Evolutionary conservation across 2,797 vertebrate species (phyloP).

Genomic region (Chrysocyon brachyurus): DNA sequence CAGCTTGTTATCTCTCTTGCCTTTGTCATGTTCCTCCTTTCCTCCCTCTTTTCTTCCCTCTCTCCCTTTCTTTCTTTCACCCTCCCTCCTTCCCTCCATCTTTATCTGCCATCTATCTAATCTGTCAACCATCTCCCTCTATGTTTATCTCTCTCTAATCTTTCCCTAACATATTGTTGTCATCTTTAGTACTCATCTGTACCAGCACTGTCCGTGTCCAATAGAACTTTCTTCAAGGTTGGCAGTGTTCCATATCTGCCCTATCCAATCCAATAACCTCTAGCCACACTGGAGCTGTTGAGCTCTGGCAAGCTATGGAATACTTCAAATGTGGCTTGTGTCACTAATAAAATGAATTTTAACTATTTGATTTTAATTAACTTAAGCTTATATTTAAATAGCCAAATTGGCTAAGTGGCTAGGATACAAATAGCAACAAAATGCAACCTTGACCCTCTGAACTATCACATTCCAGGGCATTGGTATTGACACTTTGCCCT

Average conservation of each 20-base stretch:
- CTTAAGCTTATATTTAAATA: conserved; percentile 1
- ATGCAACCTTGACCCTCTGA: background rate
- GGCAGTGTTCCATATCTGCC: accelerated
- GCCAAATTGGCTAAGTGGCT: background rate
- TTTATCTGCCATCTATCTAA: background rate
- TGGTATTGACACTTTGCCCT: background rate
- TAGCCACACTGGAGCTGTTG: background rate
- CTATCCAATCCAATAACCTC: background rate
- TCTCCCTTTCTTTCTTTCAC: background rate
- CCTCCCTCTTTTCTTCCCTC: too few species aligned
- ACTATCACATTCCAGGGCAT: background rate
- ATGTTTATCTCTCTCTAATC: background rate
- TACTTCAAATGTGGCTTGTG: background rate
- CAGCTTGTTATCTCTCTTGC: background rate
- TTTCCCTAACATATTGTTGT: background rate
- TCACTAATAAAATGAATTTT: background rate
- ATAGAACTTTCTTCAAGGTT: background rate
- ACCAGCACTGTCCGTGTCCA: background rate
- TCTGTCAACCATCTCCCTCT: background rate
- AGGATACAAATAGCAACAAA: background rate
- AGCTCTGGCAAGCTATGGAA: background rate
- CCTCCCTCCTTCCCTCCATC: background rate
- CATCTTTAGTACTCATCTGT: background rate
- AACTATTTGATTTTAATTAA: conserved; percentile 26
- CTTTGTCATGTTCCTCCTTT: background rate